Percentiles rank a stretch among this genome's conserved stretches.
Evolutionary conservation across 2,797 vertebrate species (phyloP).

Genomic region (Notoglanidium macrostoma): DNA sequence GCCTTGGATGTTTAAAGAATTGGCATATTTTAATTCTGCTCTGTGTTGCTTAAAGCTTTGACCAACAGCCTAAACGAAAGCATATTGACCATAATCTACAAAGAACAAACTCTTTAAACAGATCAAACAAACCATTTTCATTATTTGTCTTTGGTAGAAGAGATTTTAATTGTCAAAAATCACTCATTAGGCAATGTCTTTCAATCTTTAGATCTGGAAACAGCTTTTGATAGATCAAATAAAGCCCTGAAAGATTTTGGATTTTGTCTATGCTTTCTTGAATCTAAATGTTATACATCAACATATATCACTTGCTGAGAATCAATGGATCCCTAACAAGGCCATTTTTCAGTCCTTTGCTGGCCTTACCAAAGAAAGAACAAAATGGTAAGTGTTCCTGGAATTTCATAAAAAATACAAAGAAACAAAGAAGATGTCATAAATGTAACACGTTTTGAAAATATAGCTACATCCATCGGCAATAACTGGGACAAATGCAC

Average conservation of each 20-base stretch:
- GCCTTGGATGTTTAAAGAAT: background rate
- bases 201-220: background rate
- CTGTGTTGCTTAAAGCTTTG: background rate
- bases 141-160: background rate
- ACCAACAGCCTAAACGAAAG: background rate
- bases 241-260: background rate
- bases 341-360: conserved; percentile 7
- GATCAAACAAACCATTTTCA: background rate
- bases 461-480: background rate
- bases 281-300: background rate
- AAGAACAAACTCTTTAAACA: background rate
- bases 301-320: background rate
- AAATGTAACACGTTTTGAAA: background rate
- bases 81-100: background rate
- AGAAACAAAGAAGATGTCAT: background rate
- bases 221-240: background rate
- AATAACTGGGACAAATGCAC: background rate
- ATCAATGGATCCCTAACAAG: background rate
- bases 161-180: background rate
- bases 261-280: background rate
- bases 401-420: background rate
- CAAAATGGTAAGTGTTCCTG: background rate
- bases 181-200: background rate
- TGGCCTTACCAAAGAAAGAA: background rate
- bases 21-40: background rate